These are phyloP conservation scores for Arnoldichthys spilopterus DNA, from an alignment of 2,797 vertebrate genomes.

Conservation along the genomic window DNA sequence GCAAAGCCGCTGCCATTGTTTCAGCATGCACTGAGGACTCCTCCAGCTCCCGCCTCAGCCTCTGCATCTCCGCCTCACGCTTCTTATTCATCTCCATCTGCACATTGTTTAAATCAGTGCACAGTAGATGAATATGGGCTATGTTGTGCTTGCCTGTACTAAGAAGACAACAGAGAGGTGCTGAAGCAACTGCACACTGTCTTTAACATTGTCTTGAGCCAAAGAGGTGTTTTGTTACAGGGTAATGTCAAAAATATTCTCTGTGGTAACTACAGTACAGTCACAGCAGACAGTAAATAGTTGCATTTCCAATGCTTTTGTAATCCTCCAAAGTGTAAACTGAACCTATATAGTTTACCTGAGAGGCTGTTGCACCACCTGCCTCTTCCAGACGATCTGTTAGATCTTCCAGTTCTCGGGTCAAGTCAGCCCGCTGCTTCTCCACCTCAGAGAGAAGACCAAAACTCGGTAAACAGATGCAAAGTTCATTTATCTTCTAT, in stretches of 20 bases:
- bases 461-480: neutral
- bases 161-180: neutral
- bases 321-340: neutral
- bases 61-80: slow-evolving; percentile 80
- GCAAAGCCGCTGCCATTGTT: slow-evolving; percentile 67
- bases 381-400: slow-evolving; percentile 84
- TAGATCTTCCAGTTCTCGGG: slow-evolving; percentile 81
- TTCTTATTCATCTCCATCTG: slow-evolving; percentile 85
- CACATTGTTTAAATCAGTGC: neutral
- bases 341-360: slow-evolving; percentile 66
- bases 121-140: neutral
- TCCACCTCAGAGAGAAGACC: slow-evolving; percentile 73
- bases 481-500: neutral
- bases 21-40: slow-evolving; percentile 78
- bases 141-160: neutral
- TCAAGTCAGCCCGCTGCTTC: slow-evolving; percentile 82
- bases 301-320: neutral
- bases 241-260: neutral
- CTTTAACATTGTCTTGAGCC: neutral
- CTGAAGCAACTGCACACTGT: too few relatives aligned
- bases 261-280: neutral
- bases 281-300: neutral
- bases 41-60: slow-evolving; percentile 81
- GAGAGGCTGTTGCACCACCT: slow-evolving; percentile 80
- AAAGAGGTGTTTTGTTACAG: too few relatives aligned